These are phyloP conservation scores for Acarapis woodi DNA, from an alignment of 1,140 invertebrate genomes.

Conservation along the genomic window DNA sequence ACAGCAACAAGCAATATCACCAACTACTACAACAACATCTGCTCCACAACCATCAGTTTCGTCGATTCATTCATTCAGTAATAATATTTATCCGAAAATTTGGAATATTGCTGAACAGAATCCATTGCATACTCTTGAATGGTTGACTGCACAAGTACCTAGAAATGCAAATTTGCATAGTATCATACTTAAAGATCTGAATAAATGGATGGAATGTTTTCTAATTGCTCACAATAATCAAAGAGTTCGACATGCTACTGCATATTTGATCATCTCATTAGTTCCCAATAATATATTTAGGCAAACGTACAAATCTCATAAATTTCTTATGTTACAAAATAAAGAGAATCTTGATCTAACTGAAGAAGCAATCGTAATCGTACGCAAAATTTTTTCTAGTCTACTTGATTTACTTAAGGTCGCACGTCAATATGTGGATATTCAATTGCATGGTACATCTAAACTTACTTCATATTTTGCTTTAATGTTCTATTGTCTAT, in stretches of 20 bases:
- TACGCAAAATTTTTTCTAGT: slow-evolving; percentile 7
- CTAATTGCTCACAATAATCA: slow-evolving; percentile 53
- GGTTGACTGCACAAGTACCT: slow-evolving; percentile 46
- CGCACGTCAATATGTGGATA: slow-evolving; percentile 47
- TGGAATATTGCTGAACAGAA: slow-evolving; percentile 67
- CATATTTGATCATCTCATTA: slow-evolving; percentile 50
- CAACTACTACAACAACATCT: slow-evolving; percentile 29
- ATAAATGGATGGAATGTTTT: slow-evolving; percentile 64
- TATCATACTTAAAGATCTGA: slow-evolving; percentile 56
- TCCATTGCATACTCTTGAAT: slow-evolving; percentile 62
- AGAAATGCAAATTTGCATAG: slow-evolving; percentile 59
- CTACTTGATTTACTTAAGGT: slow-evolving; percentile 25
- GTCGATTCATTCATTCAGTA: too few species aligned
- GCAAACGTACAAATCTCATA: slow-evolving; percentile 30
- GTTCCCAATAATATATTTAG: slow-evolving; percentile 62
- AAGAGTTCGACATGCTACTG: slow-evolving; percentile 52
- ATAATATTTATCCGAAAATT: slow-evolving; percentile 48
- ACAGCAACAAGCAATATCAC: slow-evolving; percentile 34
- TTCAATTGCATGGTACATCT: slow-evolving; percentile 46
- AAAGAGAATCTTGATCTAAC: slow-evolving; percentile 4
- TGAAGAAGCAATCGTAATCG: slow-evolving; percentile 6
- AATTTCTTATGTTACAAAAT: slow-evolving; percentile 2
- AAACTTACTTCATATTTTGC: slow-evolving; percentile 74
- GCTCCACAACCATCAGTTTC: slow-evolving; percentile 52
- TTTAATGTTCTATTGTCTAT: slow-evolving; percentile 57